Base-by-base conservation (phyloP, 2,888 invertebrate species). In the Eremobia ochroleuca region DNA sequence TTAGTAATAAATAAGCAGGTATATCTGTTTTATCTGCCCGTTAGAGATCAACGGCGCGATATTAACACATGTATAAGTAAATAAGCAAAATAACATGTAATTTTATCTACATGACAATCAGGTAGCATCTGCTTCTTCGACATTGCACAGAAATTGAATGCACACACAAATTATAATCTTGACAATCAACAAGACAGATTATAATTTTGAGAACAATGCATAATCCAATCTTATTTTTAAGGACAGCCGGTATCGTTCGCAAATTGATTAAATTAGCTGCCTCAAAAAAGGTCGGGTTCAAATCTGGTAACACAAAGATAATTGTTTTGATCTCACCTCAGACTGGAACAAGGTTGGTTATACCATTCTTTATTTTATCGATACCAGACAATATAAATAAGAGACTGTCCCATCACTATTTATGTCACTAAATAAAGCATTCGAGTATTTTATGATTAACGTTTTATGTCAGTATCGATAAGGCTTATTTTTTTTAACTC, bases 211-310 rank as follows among this genome's bases (percentile, higher is more conserved):
- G 88, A 90, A 90, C 90, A 91, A 88, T 88, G 88, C 88, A 77
- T 81, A 88, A 90, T 75, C 77, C 88, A 89, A 90, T 89, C 86
- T 88, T 82, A 85, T 89, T 90, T 90, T 91, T 91, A 88, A 75
- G 73, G 72, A 90, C 88, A 83, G 85, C 86, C 85, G 89, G 91
- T 92, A 92, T 91, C 91, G 91, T 89, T 90, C 85, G 92, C 92
- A 95, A 96, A 96, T 96, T 96, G 94, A 96, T 96, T 95, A 95
- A 94, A 94, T 92, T 91, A 91, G 85, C 90, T 91, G 88, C 83
- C 89, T 90, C 89, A 88, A 90, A 88, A 93, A 94, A 93, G 93
- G 93, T 93, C 89, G 90, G 90, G 91, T 91, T 93, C 89, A 91
- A 88, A 93, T 93, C 89, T 92, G 92, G 93, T 93, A 94, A 94